Conservation (phyloP, 2,888 invertebrate genomes). For the Hecatera dysodea region DNA sequence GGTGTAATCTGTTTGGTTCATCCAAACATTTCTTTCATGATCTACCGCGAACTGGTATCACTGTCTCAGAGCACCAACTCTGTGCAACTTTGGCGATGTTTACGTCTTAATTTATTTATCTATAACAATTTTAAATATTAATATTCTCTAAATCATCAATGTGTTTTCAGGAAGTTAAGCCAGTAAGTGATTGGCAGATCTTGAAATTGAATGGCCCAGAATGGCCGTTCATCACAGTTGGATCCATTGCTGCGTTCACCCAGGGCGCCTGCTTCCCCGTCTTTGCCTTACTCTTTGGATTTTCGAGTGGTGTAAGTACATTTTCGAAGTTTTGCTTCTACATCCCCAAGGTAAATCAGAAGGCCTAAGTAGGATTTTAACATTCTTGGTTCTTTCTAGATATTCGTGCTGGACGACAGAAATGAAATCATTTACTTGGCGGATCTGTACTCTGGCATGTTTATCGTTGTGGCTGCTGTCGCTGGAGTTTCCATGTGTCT, state of each 20-base stretch:
- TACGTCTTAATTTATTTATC: background rate
- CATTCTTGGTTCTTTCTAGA: conserved; percentile 79
- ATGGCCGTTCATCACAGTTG: conserved; percentile 91
- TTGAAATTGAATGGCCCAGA: conserved; percentile 92
- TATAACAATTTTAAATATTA: background rate
- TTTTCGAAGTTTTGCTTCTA: background rate
- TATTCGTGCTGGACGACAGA: conserved; percentile 91
- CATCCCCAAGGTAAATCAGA: background rate
- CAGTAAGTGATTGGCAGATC: conserved; percentile 87
- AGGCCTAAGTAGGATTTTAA: no score
- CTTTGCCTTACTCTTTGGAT: conserved; percentile 93
- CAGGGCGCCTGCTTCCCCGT: conserved; percentile 93
- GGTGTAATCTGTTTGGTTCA: no score
- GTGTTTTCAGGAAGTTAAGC: conserved; percentile 74
- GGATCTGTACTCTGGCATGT: conserved; percentile 92
- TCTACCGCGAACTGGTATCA: no score
- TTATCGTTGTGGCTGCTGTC: conserved; percentile 92
- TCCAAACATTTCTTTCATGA: no score
- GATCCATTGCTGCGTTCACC: conserved; percentile 91
- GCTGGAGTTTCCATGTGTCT: conserved; percentile 93
- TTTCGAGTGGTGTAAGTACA: conserved; percentile 90
- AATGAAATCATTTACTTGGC: conserved; percentile 90
- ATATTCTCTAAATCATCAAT: background rate
- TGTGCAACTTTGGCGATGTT: no score
- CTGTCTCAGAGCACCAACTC: no score